Evolutionary conservation across 2,113 vertebrate genomes (phyloP).

Genomic region (Bombycilla garrulus): DNA sequence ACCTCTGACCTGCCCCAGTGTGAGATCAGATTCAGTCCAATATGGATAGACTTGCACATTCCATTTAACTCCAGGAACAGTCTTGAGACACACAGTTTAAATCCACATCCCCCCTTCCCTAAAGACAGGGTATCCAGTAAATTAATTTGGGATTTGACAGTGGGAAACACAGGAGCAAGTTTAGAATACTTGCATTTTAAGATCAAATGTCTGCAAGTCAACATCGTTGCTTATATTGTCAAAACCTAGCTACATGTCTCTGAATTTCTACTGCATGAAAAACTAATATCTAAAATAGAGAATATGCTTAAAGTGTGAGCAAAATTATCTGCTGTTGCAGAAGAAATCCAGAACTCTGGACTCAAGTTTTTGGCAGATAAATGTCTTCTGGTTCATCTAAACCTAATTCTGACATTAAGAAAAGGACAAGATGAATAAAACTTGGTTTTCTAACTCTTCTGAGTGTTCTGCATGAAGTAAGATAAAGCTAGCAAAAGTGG

Average conservation of each 20-base stretch:
- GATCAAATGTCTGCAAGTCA: background rate
- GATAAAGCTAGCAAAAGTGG: background rate
- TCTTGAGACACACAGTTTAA: background rate
- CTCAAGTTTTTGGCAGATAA: background rate
- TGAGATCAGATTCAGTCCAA: background rate
- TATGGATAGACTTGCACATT: background rate
- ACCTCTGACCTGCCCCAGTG: background rate
- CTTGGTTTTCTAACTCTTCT: background rate
- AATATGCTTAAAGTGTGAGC: background rate
- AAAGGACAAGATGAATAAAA: background rate
- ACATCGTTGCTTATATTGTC: background rate
- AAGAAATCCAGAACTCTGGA: slow-evolving; percentile 5
- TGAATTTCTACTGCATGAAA: background rate
- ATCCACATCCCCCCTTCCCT: background rate
- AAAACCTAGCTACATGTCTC: background rate
- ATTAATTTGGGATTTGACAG: background rate
- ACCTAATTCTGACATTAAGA: background rate
- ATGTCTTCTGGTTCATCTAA: background rate
- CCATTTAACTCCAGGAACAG: background rate
- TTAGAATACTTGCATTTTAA: background rate
- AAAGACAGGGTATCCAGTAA: background rate
- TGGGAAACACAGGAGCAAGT: background rate
- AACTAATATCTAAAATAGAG: background rate
- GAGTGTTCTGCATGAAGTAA: background rate
- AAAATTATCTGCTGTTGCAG: slow-evolving; percentile 7